phyloP scores from a whole-genome alignment of 1,140 invertebrate genomes.

The Zaprionus tsacasi region DNA sequence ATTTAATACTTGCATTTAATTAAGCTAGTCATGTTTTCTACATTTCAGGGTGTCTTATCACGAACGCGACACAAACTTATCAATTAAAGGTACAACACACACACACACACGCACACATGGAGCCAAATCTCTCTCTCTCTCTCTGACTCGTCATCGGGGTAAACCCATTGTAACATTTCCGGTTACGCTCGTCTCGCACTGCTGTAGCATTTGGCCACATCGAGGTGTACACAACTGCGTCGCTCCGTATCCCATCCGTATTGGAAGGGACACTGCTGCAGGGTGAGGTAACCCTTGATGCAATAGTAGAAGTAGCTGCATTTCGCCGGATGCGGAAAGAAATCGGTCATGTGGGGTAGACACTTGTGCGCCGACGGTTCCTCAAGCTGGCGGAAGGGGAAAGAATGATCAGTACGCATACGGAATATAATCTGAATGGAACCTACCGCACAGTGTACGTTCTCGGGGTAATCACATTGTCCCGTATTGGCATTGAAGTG shows the following conservation, averaged over 20 bases:
- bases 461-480: conserved; percentile 74
- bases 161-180: conserved; percentile 31
- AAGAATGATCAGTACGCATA: not conserved
- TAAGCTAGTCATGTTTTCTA: conserved; percentile 56
- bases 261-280: conserved; percentile 81
- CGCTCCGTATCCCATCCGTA: conserved; percentile 79
- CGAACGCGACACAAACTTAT: conserved; percentile 52
- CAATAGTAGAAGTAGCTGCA: conserved; percentile 83
- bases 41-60: conserved; percentile 54
- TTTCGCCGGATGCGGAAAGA: conserved; percentile 77
- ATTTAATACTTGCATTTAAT: conserved; percentile 76
- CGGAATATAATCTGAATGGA: not conserved
- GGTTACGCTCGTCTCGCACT: conserved; percentile 54
- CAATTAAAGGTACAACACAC: conserved; percentile 49
- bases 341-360: conserved; percentile 70
- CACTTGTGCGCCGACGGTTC: conserved; percentile 63
- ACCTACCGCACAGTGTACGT: conserved; percentile 70
- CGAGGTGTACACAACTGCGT: conserved; percentile 70
- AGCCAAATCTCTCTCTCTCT: conserved; percentile 33
- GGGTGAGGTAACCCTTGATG: conserved; percentile 75
- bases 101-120: not conserved
- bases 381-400: conserved; percentile 43
- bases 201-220: conserved; percentile 72
- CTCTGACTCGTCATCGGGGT: not conserved
- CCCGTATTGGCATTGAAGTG: conserved; percentile 69